Base-by-base conservation (phyloP, 2,797 vertebrate genomes). In the Pempheris klunzingeri region DNA sequence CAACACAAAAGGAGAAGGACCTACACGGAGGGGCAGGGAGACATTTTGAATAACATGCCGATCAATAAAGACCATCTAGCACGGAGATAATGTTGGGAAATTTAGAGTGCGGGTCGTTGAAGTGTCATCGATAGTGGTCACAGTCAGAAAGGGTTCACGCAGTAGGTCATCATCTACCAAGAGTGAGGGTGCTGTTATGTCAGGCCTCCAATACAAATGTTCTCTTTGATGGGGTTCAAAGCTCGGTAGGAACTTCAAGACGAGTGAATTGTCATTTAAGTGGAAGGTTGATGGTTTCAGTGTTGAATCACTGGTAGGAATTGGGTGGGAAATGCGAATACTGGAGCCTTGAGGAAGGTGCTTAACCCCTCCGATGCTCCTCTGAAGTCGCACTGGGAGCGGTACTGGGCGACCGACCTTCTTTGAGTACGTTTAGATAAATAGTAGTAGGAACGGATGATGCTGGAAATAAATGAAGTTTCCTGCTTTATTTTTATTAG, bases 51-150 rank as follows among this genome's bases (percentile, higher is more conserved):
- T 91, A 87, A 92, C 81, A 87, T 24, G 55, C 80, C 67, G 86
- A 94, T 94, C 94, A 90, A 94, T 94, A 87, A 84, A 84, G 83
- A 88, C 68, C 80, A 87, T 91, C 84, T 58, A 83, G 81, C 79
- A 80, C 3, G 50, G 66, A 81, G 88, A 88, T 85, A 85, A 76
- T 61, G 86, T 86, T 63, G 80, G 77, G 79, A 77, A 77, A 74
- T 77, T 71, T 59, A 67, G 74, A 78, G 87, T 11, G 62, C 28
- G 7, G 75, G 76, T 81, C 52, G 66, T 63, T 85, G 47, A 78
- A 81, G 80, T 74, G 79, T 73, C 88, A 80, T 77, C 64, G 63
- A 87, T 81, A 83, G 82, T 32, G 77, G 64, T 81, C 64, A 4
- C 20, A 15, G 69, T 53, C 69, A 83, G 74, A 82, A 63, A 82